A percentile compares a stretch with the other conserved stretches of the same genome.
phyloP scores from a whole-genome alignment of 2,888 invertebrate species.

The Pycnomerus fuliginosus region DNA sequence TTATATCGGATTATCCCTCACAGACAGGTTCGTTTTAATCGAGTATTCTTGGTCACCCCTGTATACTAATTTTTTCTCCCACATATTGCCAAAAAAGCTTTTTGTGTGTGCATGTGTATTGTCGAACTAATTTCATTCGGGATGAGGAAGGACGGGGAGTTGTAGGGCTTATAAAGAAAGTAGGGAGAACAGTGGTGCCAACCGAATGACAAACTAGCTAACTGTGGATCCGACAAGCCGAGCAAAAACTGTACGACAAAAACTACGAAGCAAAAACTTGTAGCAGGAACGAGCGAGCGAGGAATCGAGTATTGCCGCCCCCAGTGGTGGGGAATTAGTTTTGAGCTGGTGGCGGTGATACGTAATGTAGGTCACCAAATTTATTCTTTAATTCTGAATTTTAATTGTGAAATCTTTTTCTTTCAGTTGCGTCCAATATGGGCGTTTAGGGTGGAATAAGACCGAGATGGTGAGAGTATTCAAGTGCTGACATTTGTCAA shows the following conservation, averaged over 20 bases:
- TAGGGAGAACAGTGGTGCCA: slow-evolving; percentile 47
- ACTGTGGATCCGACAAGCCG: slow-evolving; percentile 54
- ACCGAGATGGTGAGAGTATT: slow-evolving; percentile 1
- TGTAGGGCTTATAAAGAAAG: slow-evolving; percentile 16
- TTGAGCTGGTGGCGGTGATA: slow-evolving; percentile 22
- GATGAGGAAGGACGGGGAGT: too few relatives aligned
- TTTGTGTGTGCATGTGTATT: too few relatives aligned
- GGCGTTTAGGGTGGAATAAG: too few relatives aligned
- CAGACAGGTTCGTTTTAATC: too few relatives aligned
- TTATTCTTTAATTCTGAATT: too few relatives aligned
- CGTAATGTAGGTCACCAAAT: slow-evolving; percentile 14
- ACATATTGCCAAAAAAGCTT: too few relatives aligned
- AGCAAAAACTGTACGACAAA: slow-evolving; percentile 43
- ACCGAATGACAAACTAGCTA: slow-evolving; percentile 55
- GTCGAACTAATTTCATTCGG: too few relatives aligned
- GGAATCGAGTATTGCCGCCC: slow-evolving; percentile 16
- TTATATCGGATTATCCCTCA: slow-evolving; percentile 46
- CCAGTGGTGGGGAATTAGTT: slow-evolving; percentile 34
- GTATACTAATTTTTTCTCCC: too few relatives aligned
- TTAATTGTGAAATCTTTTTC: too few relatives aligned
- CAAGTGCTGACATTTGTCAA: slow-evolving; percentile 46
- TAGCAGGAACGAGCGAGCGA: slow-evolving; percentile 9
- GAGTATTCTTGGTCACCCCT: too few relatives aligned
- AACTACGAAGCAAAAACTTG: slow-evolving; percentile 46
- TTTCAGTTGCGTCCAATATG: too few relatives aligned